Conservation (phyloP, 2,797 vertebrate genomes). For the Acrossocheilus wenchowensis region DNA sequence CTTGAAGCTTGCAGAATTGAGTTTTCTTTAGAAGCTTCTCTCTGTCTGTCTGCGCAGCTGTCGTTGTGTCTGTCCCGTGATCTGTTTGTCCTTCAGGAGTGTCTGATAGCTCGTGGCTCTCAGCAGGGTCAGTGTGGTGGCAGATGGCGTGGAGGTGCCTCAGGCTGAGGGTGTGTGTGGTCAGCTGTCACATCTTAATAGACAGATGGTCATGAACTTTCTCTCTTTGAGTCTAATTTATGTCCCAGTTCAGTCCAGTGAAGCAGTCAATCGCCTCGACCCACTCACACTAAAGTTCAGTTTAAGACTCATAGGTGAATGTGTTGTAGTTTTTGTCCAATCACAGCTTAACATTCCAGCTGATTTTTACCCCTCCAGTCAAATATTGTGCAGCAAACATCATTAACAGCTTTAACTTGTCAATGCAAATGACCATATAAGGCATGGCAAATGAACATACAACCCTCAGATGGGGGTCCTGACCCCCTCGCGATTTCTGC, state of each 20-base stretch:
- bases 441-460: too few relatives aligned
- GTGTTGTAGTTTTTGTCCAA: background rate
- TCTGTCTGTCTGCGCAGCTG: slow-evolving; percentile 21
- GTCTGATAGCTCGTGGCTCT: slow-evolving; percentile 40
- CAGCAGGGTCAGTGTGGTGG: slow-evolving; percentile 53
- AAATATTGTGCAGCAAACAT: background rate
- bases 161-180: slow-evolving; percentile 44
- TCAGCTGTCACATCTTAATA: slow-evolving; percentile 56
- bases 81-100: slow-evolving; percentile 39
- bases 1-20: background rate
- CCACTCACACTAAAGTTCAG: slow-evolving; percentile 9
- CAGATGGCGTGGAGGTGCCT: slow-evolving; percentile 53
- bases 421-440: too few relatives aligned
- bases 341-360: background rate
- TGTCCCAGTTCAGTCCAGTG: slow-evolving; percentile 38
- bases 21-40: background rate
- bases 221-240: slow-evolving; percentile 40
- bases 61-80: slow-evolving; percentile 10
- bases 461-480: too few relatives aligned
- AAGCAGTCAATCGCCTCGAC: slow-evolving; percentile 10
- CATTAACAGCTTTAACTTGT: background rate
- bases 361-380: background rate
- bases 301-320: background rate
- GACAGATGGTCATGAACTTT: slow-evolving; percentile 59
- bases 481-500: too few relatives aligned